Conservation (phyloP, 2,888 invertebrate genomes). For the Anagyrus pseudococci region DNA sequence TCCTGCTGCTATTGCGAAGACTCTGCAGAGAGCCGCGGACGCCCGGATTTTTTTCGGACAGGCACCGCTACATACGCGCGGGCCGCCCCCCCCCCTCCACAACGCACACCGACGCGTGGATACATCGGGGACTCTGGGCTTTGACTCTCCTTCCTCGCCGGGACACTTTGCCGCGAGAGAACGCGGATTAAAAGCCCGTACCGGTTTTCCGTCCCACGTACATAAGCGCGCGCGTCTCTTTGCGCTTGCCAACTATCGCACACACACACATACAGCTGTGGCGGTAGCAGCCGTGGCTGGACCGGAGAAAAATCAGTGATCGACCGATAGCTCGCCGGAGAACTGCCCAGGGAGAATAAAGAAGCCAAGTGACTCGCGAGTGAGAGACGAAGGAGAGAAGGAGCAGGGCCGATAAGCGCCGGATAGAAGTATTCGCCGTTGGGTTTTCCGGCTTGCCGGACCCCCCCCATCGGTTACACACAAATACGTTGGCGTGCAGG, state of each 20-base stretch:
- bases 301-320: not conserved
- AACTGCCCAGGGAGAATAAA: not conserved
- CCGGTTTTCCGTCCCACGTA: slow-evolving; percentile 5
- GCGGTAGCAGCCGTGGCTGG: not conserved
- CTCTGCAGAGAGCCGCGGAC: too few species aligned
- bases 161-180: not conserved
- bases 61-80: too few species aligned
- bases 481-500: too few species aligned
- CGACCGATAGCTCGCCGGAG: not conserved
- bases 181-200: slow-evolving; percentile 5
- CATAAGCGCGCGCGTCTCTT: too few species aligned
- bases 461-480: too few species aligned
- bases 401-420: slow-evolving; percentile 6
- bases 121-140: not conserved
- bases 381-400: not conserved
- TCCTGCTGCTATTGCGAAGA: too few species aligned
- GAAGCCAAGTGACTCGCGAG: not conserved
- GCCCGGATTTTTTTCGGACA: not conserved
- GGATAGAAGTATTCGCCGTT: too few species aligned
- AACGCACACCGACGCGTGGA: not conserved
- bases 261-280: not conserved
- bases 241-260: too few species aligned
- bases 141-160: not conserved
- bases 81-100: too few species aligned
- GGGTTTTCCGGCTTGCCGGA: too few species aligned